These are phyloP conservation scores for Spatula clypeata DNA, from an alignment of 2,797 vertebrate genomes.

Conservation along the genomic window DNA sequence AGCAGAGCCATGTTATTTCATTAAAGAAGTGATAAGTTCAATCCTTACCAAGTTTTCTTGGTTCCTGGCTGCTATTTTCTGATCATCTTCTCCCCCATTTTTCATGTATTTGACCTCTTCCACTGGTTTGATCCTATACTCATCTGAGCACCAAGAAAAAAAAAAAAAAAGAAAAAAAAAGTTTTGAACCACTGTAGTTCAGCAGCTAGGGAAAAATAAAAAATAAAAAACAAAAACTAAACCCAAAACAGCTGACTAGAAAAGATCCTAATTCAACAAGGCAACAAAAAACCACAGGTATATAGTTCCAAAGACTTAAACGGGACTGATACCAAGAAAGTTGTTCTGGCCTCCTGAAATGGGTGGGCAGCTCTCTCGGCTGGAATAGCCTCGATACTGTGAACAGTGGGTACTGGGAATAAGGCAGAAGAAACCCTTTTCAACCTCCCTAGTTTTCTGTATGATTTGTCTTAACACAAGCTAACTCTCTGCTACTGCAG, in stretches of 20 bases:
- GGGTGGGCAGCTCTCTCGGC: not conserved
- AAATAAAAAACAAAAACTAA: not conserved
- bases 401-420: not conserved
- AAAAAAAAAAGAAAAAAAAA: constrained; percentile 54
- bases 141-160: constrained; percentile 87
- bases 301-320: constrained; percentile 10
- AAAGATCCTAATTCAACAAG: constrained; percentile 35
- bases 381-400: rapidly evolving
- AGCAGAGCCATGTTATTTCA: constrained; percentile 47
- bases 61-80: constrained; percentile 95
- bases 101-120: constrained; percentile 99
- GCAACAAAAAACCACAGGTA: not conserved
- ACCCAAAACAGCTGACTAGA: constrained; percentile 52
- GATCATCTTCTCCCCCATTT: constrained; percentile 94
- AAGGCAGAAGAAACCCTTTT: not conserved
- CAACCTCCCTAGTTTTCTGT: not conserved
- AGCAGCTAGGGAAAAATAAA: not conserved
- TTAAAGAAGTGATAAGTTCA: constrained; percentile 65
- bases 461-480: not conserved
- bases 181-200: constrained; percentile 62
- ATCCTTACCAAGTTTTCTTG: constrained; percentile 98
- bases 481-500: not conserved
- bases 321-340: not conserved
- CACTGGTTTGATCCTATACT: constrained; percentile 99
- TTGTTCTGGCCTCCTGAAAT: not conserved